Evolutionary conservation across 2,888 invertebrate species (phyloP).

Genomic region (Embidobia sp.): DNA sequence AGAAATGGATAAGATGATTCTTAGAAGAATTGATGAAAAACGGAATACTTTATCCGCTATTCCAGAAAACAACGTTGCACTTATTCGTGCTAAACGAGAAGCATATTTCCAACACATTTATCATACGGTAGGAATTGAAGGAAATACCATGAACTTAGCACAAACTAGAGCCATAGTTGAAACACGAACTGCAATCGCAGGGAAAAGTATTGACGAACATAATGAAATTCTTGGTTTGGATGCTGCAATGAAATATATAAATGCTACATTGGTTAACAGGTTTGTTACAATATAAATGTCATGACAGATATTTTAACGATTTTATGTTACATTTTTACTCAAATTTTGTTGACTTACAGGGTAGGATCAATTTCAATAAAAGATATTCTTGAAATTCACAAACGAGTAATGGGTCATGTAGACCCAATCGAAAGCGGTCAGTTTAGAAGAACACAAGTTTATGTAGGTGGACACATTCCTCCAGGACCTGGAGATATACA

Average conservation of each 20-base stretch:
- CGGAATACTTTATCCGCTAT: constrained; percentile 90
- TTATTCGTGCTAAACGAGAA: constrained; percentile 94
- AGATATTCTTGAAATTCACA: constrained; percentile 96
- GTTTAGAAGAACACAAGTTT: constrained; percentile 94
- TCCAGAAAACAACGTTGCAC: constrained; percentile 89
- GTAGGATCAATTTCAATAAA: constrained; percentile 90
- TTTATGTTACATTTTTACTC: too few species aligned
- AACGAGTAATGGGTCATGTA: constrained; percentile 95
- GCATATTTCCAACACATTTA: constrained; percentile 98
- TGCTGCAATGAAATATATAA: constrained; percentile 96
- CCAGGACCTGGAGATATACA: constrained; percentile 92
- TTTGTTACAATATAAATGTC: constrained; percentile 69
- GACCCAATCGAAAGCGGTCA: constrained; percentile 96
- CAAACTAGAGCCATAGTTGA: constrained; percentile 96
- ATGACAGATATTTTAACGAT: too few species aligned
- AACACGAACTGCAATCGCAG: constrained; percentile 92
- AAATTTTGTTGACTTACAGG: constrained; percentile 79
- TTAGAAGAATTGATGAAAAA: constrained; percentile 91
- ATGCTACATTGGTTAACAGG: constrained; percentile 89
- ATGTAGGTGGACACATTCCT: constrained; percentile 97
- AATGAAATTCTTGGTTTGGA: constrained; percentile 98
- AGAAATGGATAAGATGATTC: constrained; percentile 90
- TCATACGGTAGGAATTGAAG: constrained; percentile 98
- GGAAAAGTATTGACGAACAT: constrained; percentile 97
- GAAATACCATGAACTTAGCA: constrained; percentile 96